These are phyloP conservation scores for Paragorgia papillata DNA, from an alignment of 92 coral and sea anemone genomes.

Conservation along the genomic window DNA sequence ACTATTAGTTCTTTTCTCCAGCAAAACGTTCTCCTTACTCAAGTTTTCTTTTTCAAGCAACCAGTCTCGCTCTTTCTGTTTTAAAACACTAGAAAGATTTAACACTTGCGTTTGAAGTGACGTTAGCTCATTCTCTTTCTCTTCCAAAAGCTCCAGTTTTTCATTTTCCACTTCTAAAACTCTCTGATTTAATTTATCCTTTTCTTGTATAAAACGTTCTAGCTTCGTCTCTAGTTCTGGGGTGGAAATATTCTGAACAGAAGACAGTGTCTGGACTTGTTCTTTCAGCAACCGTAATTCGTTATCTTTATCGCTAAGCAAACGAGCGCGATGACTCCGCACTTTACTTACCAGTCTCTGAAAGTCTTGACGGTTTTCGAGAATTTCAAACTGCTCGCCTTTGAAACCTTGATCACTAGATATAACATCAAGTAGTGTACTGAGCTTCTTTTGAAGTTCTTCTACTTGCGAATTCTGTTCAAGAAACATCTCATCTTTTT, in stretches of 20 bases:
- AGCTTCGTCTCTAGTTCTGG: slow-evolving; percentile 59
- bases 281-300: slow-evolving; percentile 75
- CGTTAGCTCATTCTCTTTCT: slow-evolving; percentile 71
- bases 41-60: slow-evolving; percentile 53
- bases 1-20: slow-evolving; percentile 59
- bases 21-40: slow-evolving; percentile 60
- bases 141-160: slow-evolving; percentile 64
- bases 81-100: slow-evolving; percentile 63
- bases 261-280: slow-evolving; percentile 69
- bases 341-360: slow-evolving; percentile 67
- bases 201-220: slow-evolving; percentile 72
- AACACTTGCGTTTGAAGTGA: slow-evolving; percentile 79
- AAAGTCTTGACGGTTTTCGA: slow-evolving; percentile 69
- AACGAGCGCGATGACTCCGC: slow-evolving; percentile 63
- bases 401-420: slow-evolving; percentile 45
- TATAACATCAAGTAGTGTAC: slow-evolving; percentile 49
- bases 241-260: slow-evolving; percentile 61
- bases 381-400: slow-evolving; percentile 59
- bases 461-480: slow-evolving; percentile 49
- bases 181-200: slow-evolving; percentile 66
- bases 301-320: slow-evolving; percentile 75
- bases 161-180: slow-evolving; percentile 63
- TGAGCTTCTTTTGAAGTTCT: slow-evolving; percentile 49
- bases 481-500: slow-evolving; percentile 46
- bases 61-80: slow-evolving; percentile 70